Evolutionary conservation across 2,888 invertebrate genomes (phyloP), one percentile per base, ranked within the genome.

Genomic region (Drosophila niveifrons): DNA sequence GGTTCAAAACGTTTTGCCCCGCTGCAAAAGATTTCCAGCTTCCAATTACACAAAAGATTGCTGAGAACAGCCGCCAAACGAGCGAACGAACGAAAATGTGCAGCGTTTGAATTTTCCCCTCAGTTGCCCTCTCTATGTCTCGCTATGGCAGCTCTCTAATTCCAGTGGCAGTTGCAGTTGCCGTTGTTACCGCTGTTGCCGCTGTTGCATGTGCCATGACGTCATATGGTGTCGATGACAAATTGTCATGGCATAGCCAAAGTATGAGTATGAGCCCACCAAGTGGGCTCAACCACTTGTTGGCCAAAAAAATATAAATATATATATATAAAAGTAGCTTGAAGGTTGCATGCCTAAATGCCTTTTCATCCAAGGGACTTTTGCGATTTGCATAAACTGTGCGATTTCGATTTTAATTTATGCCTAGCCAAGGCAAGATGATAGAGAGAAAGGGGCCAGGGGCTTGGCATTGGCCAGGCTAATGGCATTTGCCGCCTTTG

Each of bases 41-140:
- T 83, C 83, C 75, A 82, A 88, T 88, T 83, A 85, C 88, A 82
- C 82, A 81, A 78, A 80, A 67, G 66, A 73, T 88, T 82, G 88
- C 88, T 83, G 87, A 88, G 86, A 83, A 79, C 72, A 78, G 78
- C 57, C 75, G 78, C 61, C 75, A n/a, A n/a, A n/a, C n/a, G n/a
- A n/a, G 18, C 4, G n/a, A n/a, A n/a, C 18, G 18, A 68, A 67
- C 66, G 82, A 82, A 82, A 82, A 87, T 78, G 72, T 78, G 84
- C 81, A 72, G 78, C 75, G 75, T 85, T 85, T 75, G 76, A 71
- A 48, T 76, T 77, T 75, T 76, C 78, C 17, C 23, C n/a, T 8
- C 39, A 18, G 6, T 34, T 44, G n/a, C 31, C 31, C n/a, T 23
- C 31, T 31, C 4, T 29, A 3, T 10, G 29, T n/a, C 23, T 18